These are phyloP conservation scores for Leptura quadrifasciata DNA, from an alignment of 2,888 invertebrate species.

Conservation along the genomic window DNA sequence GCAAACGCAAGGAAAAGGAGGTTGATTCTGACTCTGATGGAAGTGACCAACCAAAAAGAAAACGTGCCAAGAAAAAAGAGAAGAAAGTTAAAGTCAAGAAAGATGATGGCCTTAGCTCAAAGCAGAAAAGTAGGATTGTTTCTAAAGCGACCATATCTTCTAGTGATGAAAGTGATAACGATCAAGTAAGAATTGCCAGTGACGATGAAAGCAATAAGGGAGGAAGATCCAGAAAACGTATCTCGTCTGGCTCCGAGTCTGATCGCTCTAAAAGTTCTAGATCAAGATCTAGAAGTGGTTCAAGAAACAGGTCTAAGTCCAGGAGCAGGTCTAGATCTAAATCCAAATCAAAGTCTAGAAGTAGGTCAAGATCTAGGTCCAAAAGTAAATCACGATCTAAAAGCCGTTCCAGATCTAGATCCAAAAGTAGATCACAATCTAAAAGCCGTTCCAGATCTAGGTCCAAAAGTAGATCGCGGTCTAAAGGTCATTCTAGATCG, in stretches of 20 bases:
- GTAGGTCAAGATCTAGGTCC: background rate
- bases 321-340: constrained; percentile 65
- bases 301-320: constrained; percentile 63
- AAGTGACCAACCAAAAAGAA: constrained; percentile 76
- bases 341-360: constrained; percentile 67
- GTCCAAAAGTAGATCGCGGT: background rate
- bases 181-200: constrained; percentile 76
- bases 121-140: constrained; percentile 91
- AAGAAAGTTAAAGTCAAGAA: constrained; percentile 62
- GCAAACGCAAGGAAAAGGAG: constrained; percentile 64
- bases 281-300: constrained; percentile 69
- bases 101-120: constrained; percentile 85
- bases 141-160: constrained; percentile 97
- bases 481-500: background rate
- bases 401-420: background rate
- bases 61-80: constrained; percentile 64
- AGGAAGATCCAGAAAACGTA: constrained; percentile 74
- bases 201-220: constrained; percentile 73
- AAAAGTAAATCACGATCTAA: background rate
- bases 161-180: constrained; percentile 83
- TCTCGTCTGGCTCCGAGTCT: constrained; percentile 79
- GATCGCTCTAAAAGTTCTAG: constrained; percentile 57
- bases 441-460: background rate
- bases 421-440: background rate
- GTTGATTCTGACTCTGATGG: constrained; percentile 77